Percentiles rank a stretch among this genome's conserved stretches.
Conservation (phyloP, 1,140 invertebrate genomes). For the Atta colombica region DNA sequence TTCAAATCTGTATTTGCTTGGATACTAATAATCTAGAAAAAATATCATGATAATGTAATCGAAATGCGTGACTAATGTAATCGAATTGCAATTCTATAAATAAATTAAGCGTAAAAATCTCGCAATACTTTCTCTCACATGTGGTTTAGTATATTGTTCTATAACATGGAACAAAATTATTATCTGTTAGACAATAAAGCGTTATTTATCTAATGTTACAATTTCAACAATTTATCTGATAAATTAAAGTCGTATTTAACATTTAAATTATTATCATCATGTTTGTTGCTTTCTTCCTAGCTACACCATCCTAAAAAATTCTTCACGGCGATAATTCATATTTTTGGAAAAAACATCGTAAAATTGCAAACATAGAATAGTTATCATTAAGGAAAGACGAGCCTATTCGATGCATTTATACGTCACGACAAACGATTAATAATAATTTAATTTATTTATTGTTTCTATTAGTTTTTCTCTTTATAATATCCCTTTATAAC, state of each 20-base stretch:
- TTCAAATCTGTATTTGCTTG: neutral
- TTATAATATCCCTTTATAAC: neutral
- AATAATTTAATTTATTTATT: conserved; percentile 38
- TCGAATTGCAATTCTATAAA: conserved; percentile 28
- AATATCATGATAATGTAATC: neutral
- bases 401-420: conserved; percentile 1
- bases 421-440: conserved; percentile 15
- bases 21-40: neutral
- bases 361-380: neutral
- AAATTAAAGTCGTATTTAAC: too few species aligned
- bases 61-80: neutral
- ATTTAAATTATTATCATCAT: neutral
- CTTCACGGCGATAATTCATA: neutral
- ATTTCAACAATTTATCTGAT: neutral
- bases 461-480: conserved; percentile 30
- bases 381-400: neutral
- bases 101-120: conserved; percentile 26
- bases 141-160: neutral
- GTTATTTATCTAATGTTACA: neutral
- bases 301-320: neutral
- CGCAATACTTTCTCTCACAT: neutral
- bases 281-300: neutral
- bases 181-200: neutral
- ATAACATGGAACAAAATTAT: conserved; percentile 29
- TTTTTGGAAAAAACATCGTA: neutral